Base-by-base conservation (phyloP, 2,888 invertebrate species). In the Seira ritae region DNA sequence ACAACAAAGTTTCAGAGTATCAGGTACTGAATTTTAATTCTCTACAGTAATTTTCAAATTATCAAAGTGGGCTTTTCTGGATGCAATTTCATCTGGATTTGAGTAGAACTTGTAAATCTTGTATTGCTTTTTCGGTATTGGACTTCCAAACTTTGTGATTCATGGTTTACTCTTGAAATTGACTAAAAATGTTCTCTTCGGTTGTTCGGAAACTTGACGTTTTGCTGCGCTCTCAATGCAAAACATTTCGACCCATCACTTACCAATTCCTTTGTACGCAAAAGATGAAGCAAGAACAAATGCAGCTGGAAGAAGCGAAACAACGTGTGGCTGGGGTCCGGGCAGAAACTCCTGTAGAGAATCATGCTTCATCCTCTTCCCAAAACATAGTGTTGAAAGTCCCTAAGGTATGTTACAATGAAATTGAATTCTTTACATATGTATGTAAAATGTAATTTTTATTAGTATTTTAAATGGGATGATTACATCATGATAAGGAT, bases 341-440 rank as follows among this genome's bases (percentile, higher is more conserved):
- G 2, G 23, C 72, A 10, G 37, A 23, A 37, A 72, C 62, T 24
- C 20, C 24, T 72, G 68, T 62, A 19, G 72, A 66, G 23, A 70
- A 60, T 6, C 19, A 37, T 50, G 12, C 55, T 0, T 55, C 20
- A 24, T n/a, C 71, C 20, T 62, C 20, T 50, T 37, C 74, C 19
- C 74, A 78, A 4, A 75, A 78, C 74, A 22, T 84, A 66, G 46
- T 84, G 31, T 42, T 84, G 1, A 84, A 84, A 67, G 83, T 84
- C 15, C 83, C 83, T 10, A 84, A 84, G 71, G 83, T 83, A 69
- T 42, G 65, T 0, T 37, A 10, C n/a, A n/a, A n/a, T n/a, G n/a
- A n/a, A n/a, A n/a, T n/a, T n/a, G n/a, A n/a, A 94, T 97, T 94
- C 65, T 37, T 70, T 55, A 67, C n/a, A 19, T 24, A 1, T 22